phyloP scores from a whole-genome alignment of 1,140 invertebrate species.

The Drosophila kepulauana region DNA sequence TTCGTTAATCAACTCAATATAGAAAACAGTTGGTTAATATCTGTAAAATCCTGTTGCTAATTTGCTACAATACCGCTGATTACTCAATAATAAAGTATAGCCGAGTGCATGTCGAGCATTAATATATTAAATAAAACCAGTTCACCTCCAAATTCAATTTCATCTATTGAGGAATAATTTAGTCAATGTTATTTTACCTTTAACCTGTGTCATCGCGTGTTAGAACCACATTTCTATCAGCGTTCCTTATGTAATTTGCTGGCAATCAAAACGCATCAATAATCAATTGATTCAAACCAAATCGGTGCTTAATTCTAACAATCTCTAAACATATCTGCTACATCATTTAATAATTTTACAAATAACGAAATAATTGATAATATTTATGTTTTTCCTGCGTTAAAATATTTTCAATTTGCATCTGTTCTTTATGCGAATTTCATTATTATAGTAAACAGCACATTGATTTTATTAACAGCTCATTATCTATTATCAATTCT shows the following conservation, averaged over 20 bases:
- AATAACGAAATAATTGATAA: no score
- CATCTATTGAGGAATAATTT: constrained; percentile 12
- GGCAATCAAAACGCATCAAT: constrained; percentile 80
- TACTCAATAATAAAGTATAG: constrained; percentile 63
- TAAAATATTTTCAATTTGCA: no score
- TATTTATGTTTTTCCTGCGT: no score
- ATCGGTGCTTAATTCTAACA: constrained; percentile 57
- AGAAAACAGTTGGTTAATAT: neutral
- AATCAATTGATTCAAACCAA: constrained; percentile 80
- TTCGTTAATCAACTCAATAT: no score
- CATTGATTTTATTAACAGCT: no score
- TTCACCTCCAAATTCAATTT: constrained; percentile 46
- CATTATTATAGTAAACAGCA: no score
- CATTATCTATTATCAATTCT: no score
- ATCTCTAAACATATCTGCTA: no score
- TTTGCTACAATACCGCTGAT: constrained; percentile 40
- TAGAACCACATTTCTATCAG: constrained; percentile 49
- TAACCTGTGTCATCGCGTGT: constrained; percentile 54
- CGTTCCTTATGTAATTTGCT: constrained; percentile 26
- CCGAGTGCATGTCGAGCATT: constrained; percentile 66
- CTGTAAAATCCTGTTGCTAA: neutral
- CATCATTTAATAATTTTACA: no score
- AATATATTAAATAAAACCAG: constrained; percentile 63
- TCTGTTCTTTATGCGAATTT: no score
- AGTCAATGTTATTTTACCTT: neutral